Conservation (phyloP, 2,797 vertebrate species). For the Margarornis squamiger region DNA sequence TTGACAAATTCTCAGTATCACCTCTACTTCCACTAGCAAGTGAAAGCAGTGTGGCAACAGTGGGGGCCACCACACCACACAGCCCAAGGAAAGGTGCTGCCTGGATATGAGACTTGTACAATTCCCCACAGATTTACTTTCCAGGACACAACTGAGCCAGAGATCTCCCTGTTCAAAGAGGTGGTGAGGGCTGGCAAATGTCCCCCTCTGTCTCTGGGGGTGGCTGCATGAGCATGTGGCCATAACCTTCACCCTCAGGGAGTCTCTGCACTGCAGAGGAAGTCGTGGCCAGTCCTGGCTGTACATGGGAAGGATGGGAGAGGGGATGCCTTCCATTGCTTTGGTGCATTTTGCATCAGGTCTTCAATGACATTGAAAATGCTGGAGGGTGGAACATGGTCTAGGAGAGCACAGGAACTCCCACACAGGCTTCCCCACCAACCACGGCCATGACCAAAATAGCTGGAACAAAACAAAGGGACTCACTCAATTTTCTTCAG, state of each 20-base stretch:
- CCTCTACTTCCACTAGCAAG: not conserved
- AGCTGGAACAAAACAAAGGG: not conserved
- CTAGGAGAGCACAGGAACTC: not conserved
- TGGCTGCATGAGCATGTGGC: too few relatives aligned
- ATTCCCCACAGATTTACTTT: not conserved
- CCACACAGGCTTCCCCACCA: not conserved
- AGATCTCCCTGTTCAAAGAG: not conserved
- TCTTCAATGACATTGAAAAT: not conserved
- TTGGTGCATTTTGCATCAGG: not conserved
- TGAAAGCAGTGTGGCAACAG: not conserved
- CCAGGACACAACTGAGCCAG: not conserved
- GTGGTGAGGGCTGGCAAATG: not conserved
- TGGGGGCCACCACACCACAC: fast-evolving
- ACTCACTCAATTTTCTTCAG: constrained; percentile 83
- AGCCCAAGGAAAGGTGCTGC: not conserved
- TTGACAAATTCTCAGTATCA: not conserved
- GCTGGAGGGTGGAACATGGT: not conserved
- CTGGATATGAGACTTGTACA: fast-evolving
- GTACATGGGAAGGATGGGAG: not conserved
- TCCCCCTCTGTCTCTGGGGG: not conserved
- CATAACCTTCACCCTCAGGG: too few relatives aligned
- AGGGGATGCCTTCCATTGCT: not conserved
- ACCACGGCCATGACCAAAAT: fast-evolving
- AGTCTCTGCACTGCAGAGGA: too few relatives aligned
- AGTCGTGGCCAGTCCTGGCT: not conserved